Evolutionary conservation across 1,140 invertebrate species (phyloP).

Genomic region (Caenorhabditis elegans): WBcel235 BX284605.5:3447001-3447500

Average conservation of each 20-base stretch:
- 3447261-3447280: constrained; percentile 4
- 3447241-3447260: constrained; percentile 7
- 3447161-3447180: too few relatives aligned
- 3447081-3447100: too few relatives aligned
- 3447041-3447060: too few relatives aligned
- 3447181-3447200: too few relatives aligned
- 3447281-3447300: too few relatives aligned
- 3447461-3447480: not conserved
- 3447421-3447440: not conserved
- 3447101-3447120: too few relatives aligned
- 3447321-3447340: constrained; percentile 21
- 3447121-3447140: not conserved
- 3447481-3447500: not conserved
- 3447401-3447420: constrained; percentile 20
- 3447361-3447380: not conserved
- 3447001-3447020: too few relatives aligned
- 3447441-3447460: not conserved
- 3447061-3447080: too few relatives aligned
- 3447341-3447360: constrained; percentile 22
- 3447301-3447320: not conserved
- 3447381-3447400: not conserved
- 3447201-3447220: not conserved
- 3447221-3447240: not conserved
- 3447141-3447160: not conserved
- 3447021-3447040: too few relatives aligned